Evolutionary conservation across 2,113 vertebrate species (phyloP), one percentile per base, ranked within the genome.

Genomic region (Brachyistius frenatus): DNA sequence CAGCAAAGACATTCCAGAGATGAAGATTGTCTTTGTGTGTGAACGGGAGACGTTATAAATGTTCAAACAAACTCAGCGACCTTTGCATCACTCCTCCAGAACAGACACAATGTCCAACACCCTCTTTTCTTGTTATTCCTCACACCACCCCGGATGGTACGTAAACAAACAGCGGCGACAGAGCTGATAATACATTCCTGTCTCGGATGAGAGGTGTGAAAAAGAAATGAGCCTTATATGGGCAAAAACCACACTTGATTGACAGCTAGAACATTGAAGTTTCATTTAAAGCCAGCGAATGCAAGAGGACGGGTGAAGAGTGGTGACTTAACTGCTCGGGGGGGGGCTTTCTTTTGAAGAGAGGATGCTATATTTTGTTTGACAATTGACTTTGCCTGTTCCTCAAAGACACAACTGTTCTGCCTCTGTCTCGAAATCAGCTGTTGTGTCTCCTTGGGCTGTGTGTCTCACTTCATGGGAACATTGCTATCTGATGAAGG

Each of bases 1-100:
- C 71, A 41, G 81, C 53, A 83, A 91, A 91, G 78, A 79, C 81
- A 89, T 92, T 91, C 84, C 87, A 80, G 46, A 32, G 30, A 71
- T 71, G 37, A 54, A 73, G 71, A 70, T 83, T 52, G 78, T 73
- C 74, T 81, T 85, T 73, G 57, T 78, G 76, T 78, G 66, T 66
- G 47, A 80, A 66, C 68, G 72, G 61, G 74, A 82, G 58, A 67
- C 30, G 66, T 76, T 65, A 23, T 36, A 11, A 78, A 49, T 52
- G 64, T 73, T 66, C 50, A 81, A 73, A 69, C 68, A 78, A 80
- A 58, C 78, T 15, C 30, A 0, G 66, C 44, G n/a, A 47, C 57
- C 52, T 78, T 61, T 65, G 66, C 2, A 0, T 2, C 15, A 41
- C 31, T 65, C 49, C 39, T 32, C 37, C 37, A 44, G 37, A 63